phyloP scores from a whole-genome alignment of 2,888 invertebrate genomes.

The Apoda limacodes region DNA sequence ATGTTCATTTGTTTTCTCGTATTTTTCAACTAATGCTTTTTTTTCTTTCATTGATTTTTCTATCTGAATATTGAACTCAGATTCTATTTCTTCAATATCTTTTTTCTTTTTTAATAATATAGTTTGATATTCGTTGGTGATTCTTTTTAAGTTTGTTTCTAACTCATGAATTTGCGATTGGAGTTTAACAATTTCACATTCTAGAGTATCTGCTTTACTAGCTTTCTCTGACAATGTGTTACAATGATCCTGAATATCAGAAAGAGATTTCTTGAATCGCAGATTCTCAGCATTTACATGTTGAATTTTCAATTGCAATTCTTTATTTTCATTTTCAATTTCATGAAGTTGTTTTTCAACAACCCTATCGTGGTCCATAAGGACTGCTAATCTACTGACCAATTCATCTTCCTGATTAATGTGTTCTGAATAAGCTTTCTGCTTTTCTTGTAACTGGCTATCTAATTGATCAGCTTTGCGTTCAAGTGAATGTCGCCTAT shows the following conservation, averaged over 20 bases:
- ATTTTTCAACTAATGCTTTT: conserved; percentile 55
- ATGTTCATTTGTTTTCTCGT: conserved; percentile 61
- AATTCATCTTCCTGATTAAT: conserved; percentile 73
- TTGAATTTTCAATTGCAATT: conserved; percentile 65
- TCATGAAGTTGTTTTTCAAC: conserved; percentile 73
- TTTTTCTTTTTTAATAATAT: conserved; percentile 51
- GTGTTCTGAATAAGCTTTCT: conserved; percentile 70
- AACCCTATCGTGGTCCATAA: conserved; percentile 73
- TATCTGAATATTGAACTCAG: conserved; percentile 55
- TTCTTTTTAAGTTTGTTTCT: conserved; percentile 49
- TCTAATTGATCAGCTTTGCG: conserved; percentile 72
- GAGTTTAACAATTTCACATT: conserved; percentile 36
- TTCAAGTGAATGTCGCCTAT: conserved; percentile 70
- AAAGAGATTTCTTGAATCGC: conserved; percentile 49
- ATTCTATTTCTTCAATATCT: conserved; percentile 55
- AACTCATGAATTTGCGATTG: conserved; percentile 49
- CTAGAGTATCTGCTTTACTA: conserved; percentile 34
- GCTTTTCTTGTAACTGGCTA: conserved; percentile 69
- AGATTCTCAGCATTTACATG: conserved; percentile 64
- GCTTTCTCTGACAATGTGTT: conserved; percentile 41
- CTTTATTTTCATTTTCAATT: conserved; percentile 66
- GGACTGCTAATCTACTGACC: conserved; percentile 69
- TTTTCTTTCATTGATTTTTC: conserved; percentile 59
- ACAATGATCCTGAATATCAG: conserved; percentile 51
- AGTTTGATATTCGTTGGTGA: conserved; percentile 41